Percentiles rank a stretch among this genome's conserved stretches.
phyloP scores from a whole-genome alignment of 2,797 vertebrate species.

The Enteromius afrohamiltoni region DNA sequence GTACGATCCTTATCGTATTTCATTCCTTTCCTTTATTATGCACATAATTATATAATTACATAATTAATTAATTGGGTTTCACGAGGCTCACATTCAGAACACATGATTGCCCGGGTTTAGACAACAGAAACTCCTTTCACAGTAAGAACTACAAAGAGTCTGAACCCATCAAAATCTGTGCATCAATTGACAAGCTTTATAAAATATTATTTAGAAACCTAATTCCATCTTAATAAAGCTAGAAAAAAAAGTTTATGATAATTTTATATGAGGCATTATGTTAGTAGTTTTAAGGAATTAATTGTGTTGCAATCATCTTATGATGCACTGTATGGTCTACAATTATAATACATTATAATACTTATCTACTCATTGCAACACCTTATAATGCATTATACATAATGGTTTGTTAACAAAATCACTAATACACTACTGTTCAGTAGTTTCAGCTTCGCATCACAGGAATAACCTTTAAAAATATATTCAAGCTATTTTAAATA shows the following conservation, averaged over 20 bases:
- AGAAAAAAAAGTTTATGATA: not conserved
- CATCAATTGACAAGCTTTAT: not conserved
- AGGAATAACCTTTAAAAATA: not conserved
- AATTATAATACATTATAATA: not conserved
- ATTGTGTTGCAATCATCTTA: not conserved
- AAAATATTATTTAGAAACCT: not conserved
- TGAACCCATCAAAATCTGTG: too few relatives aligned
- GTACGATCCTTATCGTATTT: not conserved
- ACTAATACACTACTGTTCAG: not conserved
- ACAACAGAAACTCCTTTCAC: not conserved
- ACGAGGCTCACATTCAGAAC: not conserved
- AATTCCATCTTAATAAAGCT: not conserved
- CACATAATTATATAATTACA: constrained; percentile 10
- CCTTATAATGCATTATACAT: not conserved
- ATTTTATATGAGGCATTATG: not conserved
- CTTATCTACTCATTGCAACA: not conserved
- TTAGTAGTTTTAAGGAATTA: not conserved
- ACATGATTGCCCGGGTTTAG: not conserved
- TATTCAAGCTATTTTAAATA: not conserved
- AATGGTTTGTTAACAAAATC: not conserved
- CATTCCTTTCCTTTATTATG: not conserved
- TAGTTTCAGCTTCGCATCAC: not conserved
- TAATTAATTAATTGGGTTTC: not conserved
- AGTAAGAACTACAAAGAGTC: not conserved
- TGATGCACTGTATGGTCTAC: not conserved